Evolutionary conservation across 2,888 invertebrate genomes (phyloP), one percentile per base, ranked within the genome.

Genomic region (Miltochrista miniata): DNA sequence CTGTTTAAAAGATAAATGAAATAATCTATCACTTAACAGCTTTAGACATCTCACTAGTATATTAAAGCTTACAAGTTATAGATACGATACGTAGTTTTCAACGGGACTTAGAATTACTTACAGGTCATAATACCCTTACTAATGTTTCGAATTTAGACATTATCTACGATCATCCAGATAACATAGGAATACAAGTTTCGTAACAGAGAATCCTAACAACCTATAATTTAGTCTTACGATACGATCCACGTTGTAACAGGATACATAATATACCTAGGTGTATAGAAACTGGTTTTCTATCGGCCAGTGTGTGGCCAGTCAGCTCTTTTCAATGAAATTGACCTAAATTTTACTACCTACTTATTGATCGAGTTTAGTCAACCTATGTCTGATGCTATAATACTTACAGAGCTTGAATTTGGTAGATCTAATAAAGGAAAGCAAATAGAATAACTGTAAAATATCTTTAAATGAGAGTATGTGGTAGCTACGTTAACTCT

Each of bases 21-120:
- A 24, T 24, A 4, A 24, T 24, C 18, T 24, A 24, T 2, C 3
- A 24, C 18, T 13, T 10, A 9, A 9, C n/a, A n/a, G 15, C n/a
- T n/a, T 30, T 30, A 30, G 11, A 15, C 42, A 36, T 37, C n/a
- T 13, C 36, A 36, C 29, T 34, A 24, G 12, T n/a, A 5, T 18
- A 45, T 51, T 50, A 52, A 54, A 38, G 45, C 42, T 51, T 31
- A n/a, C 55, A 39, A 12, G 12, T 48, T 44, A 54, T 39, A 15
- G 13, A n/a, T 24, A 5, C 5, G n/a, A n/a, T n/a, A n/a, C 11
- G 36, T 48, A 48, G 29, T 18, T 37, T 39, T 30, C 14, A 60
- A 66, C 64, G 56, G 56, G 44, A 60, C 45, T 14, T 48, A 40
- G 45, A 47, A 52, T 48, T 54, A 58, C 18, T 43, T 56, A 33